phyloP scores from a whole-genome alignment of 2,888 invertebrate genomes.

The Dorcus hopei region DNA sequence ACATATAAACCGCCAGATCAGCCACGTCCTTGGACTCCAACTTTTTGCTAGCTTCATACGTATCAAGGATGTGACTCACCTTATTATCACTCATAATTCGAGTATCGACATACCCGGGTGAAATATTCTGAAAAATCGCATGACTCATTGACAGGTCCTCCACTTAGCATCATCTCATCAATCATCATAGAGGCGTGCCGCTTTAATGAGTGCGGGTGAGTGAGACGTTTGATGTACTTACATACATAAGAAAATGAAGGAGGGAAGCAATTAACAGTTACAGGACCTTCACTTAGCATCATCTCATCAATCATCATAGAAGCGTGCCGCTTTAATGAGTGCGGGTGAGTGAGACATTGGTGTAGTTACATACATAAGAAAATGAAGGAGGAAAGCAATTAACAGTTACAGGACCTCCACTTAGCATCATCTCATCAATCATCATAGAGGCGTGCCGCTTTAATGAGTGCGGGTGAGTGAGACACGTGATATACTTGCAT shows the following conservation, averaged over 20 bases:
- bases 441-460: not conserved
- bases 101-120: constrained; percentile 4
- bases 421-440: not conserved
- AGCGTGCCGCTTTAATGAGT: too few species aligned
- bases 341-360: too few species aligned
- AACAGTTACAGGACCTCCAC: not conserved
- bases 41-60: not conserved
- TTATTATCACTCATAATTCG: constrained; percentile 18
- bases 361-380: too few species aligned
- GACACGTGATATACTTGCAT: too few species aligned
- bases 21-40: constrained; percentile 1
- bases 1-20: not conserved
- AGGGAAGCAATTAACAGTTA: too few species aligned
- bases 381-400: too few species aligned
- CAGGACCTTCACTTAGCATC: too few species aligned
- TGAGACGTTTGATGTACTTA: too few species aligned
- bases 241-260: too few species aligned
- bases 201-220: not conserved
- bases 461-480: not conserved
- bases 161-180: not conserved
- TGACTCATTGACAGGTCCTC: too few species aligned
- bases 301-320: too few species aligned
- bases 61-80: not conserved
- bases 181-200: not conserved
- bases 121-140: too few species aligned